phyloP scores from a whole-genome alignment of 2,888 invertebrate species.

The Azorinus chamasolen region DNA sequence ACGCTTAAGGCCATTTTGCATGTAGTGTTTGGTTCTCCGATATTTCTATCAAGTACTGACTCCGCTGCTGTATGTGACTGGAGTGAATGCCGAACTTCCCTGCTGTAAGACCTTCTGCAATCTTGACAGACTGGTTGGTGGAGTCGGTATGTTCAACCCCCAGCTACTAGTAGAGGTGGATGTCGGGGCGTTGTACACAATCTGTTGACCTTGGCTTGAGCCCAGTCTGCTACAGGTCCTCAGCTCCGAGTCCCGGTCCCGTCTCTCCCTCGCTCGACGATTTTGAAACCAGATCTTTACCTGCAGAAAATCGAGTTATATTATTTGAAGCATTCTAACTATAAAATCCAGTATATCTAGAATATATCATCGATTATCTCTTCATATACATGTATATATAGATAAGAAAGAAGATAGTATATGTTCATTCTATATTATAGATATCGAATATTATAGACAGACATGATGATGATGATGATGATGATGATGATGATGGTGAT shows the following conservation, averaged over 20 bases:
- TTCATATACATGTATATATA: no score
- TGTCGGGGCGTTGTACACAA: background rate
- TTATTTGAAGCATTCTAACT: no score
- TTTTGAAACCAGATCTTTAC: slow-evolving; percentile 87
- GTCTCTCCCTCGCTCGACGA: slow-evolving; percentile 83
- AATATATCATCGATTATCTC: no score
- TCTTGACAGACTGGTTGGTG: background rate
- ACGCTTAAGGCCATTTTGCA: no score
- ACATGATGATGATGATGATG: no score
- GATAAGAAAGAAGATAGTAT: no score
- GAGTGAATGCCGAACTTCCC: slow-evolving; percentile 1
- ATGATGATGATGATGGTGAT: no score
- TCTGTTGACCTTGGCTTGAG: background rate
- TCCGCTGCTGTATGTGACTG: background rate
- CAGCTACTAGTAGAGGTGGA: slow-evolving; percentile 15
- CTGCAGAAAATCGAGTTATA: slow-evolving; percentile 76
- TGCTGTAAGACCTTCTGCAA: background rate
- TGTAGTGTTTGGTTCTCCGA: no score
- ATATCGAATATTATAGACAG: no score
- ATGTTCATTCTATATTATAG: no score
- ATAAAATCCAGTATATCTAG: no score
- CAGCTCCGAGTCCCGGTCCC: slow-evolving; percentile 79
- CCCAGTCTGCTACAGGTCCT: background rate
- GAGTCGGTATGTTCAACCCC: background rate
- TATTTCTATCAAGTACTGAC: no score